Conservation (phyloP, 1,140 invertebrate species). For the Chironomus tepperi region DNA sequence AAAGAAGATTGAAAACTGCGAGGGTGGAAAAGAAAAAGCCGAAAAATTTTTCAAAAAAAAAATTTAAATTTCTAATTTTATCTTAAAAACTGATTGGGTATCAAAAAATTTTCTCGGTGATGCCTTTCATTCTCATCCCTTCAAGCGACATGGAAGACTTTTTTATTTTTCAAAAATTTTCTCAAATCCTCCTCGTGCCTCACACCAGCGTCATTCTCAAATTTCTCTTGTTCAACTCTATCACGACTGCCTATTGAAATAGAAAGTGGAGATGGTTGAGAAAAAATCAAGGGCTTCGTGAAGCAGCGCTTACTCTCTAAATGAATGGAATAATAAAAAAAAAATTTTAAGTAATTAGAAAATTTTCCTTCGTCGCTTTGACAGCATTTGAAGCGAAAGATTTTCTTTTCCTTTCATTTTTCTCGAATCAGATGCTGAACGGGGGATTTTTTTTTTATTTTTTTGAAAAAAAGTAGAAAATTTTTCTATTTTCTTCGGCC, state of each 20-base stretch:
- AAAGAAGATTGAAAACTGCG: neutral
- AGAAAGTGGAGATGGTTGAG: neutral
- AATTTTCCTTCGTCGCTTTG: constrained; percentile 13
- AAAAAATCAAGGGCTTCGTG: neutral
- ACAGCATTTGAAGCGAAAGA: constrained; percentile 14
- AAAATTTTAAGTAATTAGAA: constrained; percentile 20
- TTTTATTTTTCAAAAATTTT: no score
- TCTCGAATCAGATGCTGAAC: neutral
- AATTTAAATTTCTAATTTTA: constrained; percentile 24
- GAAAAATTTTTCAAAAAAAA: constrained; percentile 6
- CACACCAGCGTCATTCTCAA: no score
- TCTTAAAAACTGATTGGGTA: constrained; percentile 22
- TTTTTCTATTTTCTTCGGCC: neutral
- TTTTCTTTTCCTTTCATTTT: constrained; percentile 2
- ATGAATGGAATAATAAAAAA: no score
- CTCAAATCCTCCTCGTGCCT: no score
- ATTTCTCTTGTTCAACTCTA: no score
- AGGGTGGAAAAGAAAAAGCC: neutral
- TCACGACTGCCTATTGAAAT: neutral
- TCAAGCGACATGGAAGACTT: neutral
- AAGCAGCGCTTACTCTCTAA: neutral
- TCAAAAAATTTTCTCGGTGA: neutral
- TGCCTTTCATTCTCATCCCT: neutral
- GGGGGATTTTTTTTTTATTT: neutral
- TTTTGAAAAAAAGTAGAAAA: neutral